These are phyloP conservation scores for Cyrtodaria siliqua DNA, from an alignment of 2,888 invertebrate genomes.

Conservation along the genomic window DNA sequence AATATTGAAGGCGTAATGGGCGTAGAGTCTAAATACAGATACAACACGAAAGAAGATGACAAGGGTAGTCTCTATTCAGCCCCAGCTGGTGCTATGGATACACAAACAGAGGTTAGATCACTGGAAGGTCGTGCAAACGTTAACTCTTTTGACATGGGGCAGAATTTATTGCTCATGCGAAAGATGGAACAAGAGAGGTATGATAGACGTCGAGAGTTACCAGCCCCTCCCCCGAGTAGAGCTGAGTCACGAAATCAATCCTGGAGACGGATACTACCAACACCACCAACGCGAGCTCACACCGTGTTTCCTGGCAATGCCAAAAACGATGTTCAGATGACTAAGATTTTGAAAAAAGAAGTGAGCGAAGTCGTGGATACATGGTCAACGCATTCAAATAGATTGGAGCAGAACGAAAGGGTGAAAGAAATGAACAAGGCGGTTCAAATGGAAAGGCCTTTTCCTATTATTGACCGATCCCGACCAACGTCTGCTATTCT, in stretches of 20 bases:
- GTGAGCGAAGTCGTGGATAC: constrained; percentile 36
- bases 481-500: constrained; percentile 56
- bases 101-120: constrained; percentile 13
- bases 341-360: constrained; percentile 38
- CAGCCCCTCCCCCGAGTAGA: constrained; percentile 30
- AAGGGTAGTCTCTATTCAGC: constrained; percentile 48
- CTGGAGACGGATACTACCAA: constrained; percentile 43
- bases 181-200: constrained; percentile 35
- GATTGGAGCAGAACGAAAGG: constrained; percentile 36
- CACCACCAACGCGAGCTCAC: constrained; percentile 34
- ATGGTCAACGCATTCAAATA: constrained; percentile 32
- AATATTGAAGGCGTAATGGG: constrained; percentile 59
- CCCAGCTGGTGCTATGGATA: constrained; percentile 42
- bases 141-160: constrained; percentile 44
- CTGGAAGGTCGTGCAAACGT: constrained; percentile 1
- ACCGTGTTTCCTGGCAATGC: constrained; percentile 28
- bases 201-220: constrained; percentile 39
- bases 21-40: constrained; percentile 46
- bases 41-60: constrained; percentile 40
- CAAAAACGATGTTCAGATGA: constrained; percentile 23
- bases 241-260: constrained; percentile 23
- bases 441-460: constrained; percentile 19
- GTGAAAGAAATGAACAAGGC: constrained; percentile 38
- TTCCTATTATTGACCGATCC: constrained; percentile 35
- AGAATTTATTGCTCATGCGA: constrained; percentile 46